phyloP scores from a whole-genome alignment of 53 echinoderm and acorn worm species.

The Stichopus horrens region DNA sequence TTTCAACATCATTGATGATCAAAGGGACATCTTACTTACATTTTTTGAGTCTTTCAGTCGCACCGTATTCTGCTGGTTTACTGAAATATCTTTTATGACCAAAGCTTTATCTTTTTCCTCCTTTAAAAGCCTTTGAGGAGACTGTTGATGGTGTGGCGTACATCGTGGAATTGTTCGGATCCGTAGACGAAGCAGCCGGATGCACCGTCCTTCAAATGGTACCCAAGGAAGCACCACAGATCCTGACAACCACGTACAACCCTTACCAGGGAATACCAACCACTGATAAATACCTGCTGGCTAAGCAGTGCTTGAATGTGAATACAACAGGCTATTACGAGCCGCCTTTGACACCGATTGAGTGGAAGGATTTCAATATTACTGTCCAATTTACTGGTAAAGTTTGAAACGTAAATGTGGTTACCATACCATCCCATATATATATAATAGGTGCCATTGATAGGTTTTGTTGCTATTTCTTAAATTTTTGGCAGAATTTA shows the following conservation, averaged over 20 bases:
- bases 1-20: too few relatives aligned
- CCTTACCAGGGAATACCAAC: conserved; percentile 61
- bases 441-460: too few relatives aligned
- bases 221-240: conserved; percentile 39
- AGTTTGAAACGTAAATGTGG: too few relatives aligned
- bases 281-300: conserved; percentile 52
- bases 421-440: too few relatives aligned
- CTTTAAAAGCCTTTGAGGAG: conserved; percentile 41
- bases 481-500: too few relatives aligned
- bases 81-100: not conserved
- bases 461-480: too few relatives aligned
- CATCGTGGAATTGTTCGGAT: conserved; percentile 47
- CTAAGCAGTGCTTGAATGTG: conserved; percentile 70
- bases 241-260: conserved; percentile 56
- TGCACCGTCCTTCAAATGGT: conserved; percentile 60
- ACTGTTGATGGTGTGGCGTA: conserved; percentile 51
- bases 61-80: not conserved
- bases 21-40: too few relatives aligned
- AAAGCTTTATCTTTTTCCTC: not conserved
- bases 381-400: conserved; percentile 55
- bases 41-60: too few relatives aligned
- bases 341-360: conserved; percentile 50
- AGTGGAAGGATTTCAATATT: conserved; percentile 72
- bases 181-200: conserved; percentile 45
- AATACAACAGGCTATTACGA: conserved; percentile 70